A percentile compares a stretch with the other conserved stretches of the same genome.
Evolutionary conservation across 2,888 invertebrate species (phyloP).

Genomic region (Coronaproctus castanopsis): DNA sequence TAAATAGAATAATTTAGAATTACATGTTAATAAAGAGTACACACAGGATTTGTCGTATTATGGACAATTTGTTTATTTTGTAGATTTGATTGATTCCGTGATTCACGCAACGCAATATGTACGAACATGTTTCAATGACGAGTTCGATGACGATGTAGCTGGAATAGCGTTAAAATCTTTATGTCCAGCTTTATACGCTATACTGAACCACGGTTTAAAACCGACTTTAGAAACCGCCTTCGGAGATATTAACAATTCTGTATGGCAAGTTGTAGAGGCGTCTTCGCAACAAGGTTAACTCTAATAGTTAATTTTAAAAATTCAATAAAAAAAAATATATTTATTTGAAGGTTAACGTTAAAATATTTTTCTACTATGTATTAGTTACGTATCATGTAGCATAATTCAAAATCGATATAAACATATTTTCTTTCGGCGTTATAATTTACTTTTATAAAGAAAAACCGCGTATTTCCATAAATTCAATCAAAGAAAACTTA

Average conservation of each 20-base stretch:
- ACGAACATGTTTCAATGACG: slow-evolving; percentile 47
- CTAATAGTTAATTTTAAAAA: background rate
- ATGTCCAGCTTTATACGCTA: slow-evolving; percentile 64
- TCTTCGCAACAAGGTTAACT: slow-evolving; percentile 55
- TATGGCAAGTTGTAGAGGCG: slow-evolving; percentile 77
- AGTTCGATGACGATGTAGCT: slow-evolving; percentile 23
- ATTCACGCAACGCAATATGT: slow-evolving; percentile 43
- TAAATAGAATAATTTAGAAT: no score
- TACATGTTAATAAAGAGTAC: no score
- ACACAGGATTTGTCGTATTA: no score
- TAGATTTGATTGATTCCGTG: slow-evolving; percentile 49
- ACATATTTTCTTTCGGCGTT: no score
- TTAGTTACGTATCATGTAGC: no score
- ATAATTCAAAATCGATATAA: no score
- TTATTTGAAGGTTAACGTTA: background rate
- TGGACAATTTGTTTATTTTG: slow-evolving; percentile 24
- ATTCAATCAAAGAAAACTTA: no score
- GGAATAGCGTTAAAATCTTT: slow-evolving; percentile 43
- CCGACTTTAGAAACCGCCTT: slow-evolving; percentile 63
- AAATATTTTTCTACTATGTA: background rate
- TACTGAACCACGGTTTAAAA: slow-evolving; percentile 66
- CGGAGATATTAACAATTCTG: slow-evolving; percentile 64
- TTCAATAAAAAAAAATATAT: background rate
- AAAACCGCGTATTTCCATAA: no score
- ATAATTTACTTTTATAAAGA: no score